phyloP scores from a whole-genome alignment of 2,888 invertebrate species.

The Cosmopolites sordidus region DNA sequence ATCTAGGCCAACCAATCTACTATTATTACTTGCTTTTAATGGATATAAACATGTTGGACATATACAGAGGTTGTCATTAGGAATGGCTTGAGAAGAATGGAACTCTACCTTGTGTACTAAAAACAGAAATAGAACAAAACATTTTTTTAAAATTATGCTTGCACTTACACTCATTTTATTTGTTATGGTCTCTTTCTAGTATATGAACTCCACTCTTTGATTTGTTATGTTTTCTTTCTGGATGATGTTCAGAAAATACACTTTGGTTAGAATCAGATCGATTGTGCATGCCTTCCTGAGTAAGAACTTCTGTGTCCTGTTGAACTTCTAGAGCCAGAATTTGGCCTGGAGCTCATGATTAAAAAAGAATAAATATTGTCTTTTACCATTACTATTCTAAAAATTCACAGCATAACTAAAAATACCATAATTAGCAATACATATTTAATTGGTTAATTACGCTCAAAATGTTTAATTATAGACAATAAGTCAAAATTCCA shows the following conservation, averaged over 20 bases:
- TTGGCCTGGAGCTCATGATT: slow-evolving; percentile 40
- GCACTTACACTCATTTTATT: slow-evolving; percentile 40
- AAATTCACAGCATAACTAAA: no score
- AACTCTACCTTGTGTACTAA: slow-evolving; percentile 42
- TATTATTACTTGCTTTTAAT: slow-evolving; percentile 36
- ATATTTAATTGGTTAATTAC: no score
- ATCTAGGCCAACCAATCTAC: slow-evolving; percentile 48
- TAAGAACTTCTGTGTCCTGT: slow-evolving; percentile 42
- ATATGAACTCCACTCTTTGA: slow-evolving; percentile 45
- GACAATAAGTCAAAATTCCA: no score
- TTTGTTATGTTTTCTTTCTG: slow-evolving; percentile 39
- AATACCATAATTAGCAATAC: no score
- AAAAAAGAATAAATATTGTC: slow-evolving; percentile 4
- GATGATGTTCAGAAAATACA: slow-evolving; percentile 39
- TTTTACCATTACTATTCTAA: not conserved
- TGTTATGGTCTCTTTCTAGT: slow-evolving; percentile 33
- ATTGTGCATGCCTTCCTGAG: slow-evolving; percentile 39
- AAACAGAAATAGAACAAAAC: slow-evolving; percentile 2
- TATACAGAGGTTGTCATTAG: slow-evolving; percentile 31
- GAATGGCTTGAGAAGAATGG: slow-evolving; percentile 37
- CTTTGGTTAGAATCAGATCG: slow-evolving; percentile 46
- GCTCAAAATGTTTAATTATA: no score
- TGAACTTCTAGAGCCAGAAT: slow-evolving; percentile 36
- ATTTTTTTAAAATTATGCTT: not conserved
- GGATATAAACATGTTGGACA: slow-evolving; percentile 47